A percentile compares a stretch with the other conserved stretches of the same genome.
Conservation (phyloP, 2,113 vertebrate species). For the Bagarius yarrelli region DNA sequence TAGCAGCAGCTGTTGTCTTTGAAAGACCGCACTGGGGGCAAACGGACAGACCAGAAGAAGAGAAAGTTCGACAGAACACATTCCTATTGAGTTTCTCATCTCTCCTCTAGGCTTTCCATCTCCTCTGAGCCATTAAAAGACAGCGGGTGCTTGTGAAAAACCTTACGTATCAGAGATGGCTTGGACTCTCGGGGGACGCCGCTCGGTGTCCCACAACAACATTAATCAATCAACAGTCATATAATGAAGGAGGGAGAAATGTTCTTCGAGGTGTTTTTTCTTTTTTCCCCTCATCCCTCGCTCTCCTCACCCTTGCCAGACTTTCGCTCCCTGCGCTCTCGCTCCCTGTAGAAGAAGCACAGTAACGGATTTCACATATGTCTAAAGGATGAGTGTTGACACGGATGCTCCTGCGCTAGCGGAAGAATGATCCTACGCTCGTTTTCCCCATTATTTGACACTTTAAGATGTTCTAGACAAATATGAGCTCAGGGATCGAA, state of each 20-base stretch:
- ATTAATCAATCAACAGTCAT: conserved; percentile 72
- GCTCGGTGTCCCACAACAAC: conserved; percentile 68
- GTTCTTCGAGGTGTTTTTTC: conserved; percentile 56
- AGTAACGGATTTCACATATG: conserved; percentile 76
- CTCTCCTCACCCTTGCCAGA: background rate
- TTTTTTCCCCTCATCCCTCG: conserved; percentile 57
- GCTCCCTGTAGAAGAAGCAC: conserved; percentile 60
- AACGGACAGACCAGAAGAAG: conserved; percentile 45
- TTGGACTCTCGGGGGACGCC: conserved; percentile 74
- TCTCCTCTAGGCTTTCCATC: conserved; percentile 75
- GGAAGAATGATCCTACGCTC: conserved; percentile 57
- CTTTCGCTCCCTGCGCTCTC: conserved; percentile 59
- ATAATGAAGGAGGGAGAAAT: conserved; percentile 48
- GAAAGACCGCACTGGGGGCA: conserved; percentile 30
- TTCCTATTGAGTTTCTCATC: conserved; percentile 90
- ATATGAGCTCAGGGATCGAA: conserved; percentile 31
- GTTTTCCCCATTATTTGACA: conserved; percentile 56
- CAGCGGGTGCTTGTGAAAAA: conserved; percentile 81
- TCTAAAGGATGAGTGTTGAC: conserved; percentile 64
- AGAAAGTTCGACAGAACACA: conserved; percentile 68
- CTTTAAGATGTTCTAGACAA: conserved; percentile 40
- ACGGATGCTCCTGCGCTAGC: conserved; percentile 58
- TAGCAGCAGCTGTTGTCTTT: conserved; percentile 82
- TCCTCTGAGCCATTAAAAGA: conserved; percentile 86
- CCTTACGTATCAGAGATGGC: conserved; percentile 80